A percentile compares a stretch with the other conserved stretches of the same genome.
Evolutionary conservation across 2,888 invertebrate species (phyloP).

Genomic region (Anorthoa munda): DNA sequence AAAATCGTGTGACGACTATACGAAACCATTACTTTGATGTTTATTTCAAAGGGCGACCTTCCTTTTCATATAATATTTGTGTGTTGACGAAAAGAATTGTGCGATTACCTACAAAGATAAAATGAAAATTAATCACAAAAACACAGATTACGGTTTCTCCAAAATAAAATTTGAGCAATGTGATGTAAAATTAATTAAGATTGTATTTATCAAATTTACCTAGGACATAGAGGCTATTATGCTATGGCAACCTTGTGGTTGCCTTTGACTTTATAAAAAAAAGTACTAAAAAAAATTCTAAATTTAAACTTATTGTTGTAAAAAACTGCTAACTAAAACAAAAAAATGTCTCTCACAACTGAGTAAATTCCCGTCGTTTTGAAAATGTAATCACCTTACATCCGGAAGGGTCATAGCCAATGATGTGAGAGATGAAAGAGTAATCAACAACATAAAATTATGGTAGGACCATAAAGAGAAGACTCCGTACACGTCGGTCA

Average conservation of each 20-base stretch:
- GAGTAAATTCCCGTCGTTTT: slow-evolving; percentile 14
- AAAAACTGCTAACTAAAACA: neutral
- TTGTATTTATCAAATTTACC: too few relatives aligned
- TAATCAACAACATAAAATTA: slow-evolving; percentile 51
- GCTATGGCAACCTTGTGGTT: too few relatives aligned
- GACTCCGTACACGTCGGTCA: slow-evolving; percentile 13
- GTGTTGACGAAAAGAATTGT: slow-evolving; percentile 61
- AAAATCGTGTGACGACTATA: slow-evolving; percentile 63
- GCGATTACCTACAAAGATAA: slow-evolving; percentile 43
- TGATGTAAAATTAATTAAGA: too few relatives aligned
- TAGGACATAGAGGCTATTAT: too few relatives aligned
- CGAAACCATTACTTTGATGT: slow-evolving; percentile 72
- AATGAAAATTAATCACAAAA: slow-evolving; percentile 18
- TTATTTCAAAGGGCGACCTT: slow-evolving; percentile 69
- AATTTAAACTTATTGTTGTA: neutral
- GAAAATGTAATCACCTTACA: slow-evolving; percentile 39
- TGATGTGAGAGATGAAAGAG: slow-evolving; percentile 59
- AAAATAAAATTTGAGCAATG: neutral
- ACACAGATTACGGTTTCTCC: neutral
- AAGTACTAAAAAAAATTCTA: neutral
- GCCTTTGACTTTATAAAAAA: too few relatives aligned
- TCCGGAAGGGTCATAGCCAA: slow-evolving; percentile 40
- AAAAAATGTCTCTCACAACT: slow-evolving; percentile 10
- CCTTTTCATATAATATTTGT: slow-evolving; percentile 65
- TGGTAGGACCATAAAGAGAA: slow-evolving; percentile 38